Conservation (phyloP, 2,888 invertebrate genomes). For the Bombyx huttoni region DNA sequence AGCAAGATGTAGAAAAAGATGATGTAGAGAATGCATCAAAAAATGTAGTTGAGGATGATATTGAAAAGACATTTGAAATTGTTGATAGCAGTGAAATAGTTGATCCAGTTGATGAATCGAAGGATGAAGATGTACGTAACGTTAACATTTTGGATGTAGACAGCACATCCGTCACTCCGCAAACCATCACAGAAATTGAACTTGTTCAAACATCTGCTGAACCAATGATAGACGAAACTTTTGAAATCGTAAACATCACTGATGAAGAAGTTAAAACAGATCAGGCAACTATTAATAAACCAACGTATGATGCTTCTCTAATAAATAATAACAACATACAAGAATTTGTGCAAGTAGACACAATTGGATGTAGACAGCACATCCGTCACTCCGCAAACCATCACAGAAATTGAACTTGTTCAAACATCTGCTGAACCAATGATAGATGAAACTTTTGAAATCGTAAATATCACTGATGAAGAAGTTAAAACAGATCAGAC, state of each 20-base stretch:
- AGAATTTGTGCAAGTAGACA: no score
- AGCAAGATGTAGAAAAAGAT: slow-evolving; percentile 1
- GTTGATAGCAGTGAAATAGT: slow-evolving; percentile 14
- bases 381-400: not conserved
- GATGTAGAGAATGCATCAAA: not conserved
- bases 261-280: no score
- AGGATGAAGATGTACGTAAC: not conserved
- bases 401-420: slow-evolving; percentile 3
- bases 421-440: slow-evolving; percentile 7
- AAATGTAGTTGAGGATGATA: slow-evolving; percentile 5
- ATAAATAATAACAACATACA: no score
- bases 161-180: not conserved
- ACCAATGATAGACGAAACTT: slow-evolving; percentile 13
- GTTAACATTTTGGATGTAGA: not conserved
- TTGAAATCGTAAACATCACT: slow-evolving; percentile 2
- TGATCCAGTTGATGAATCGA: slow-evolving; percentile 1
- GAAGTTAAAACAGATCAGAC: no score
- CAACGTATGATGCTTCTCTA: no score
- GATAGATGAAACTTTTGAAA: slow-evolving; percentile 13
- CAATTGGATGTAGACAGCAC: not conserved
- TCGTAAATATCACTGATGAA: no score
- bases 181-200: not conserved
- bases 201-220: slow-evolving; percentile 7
- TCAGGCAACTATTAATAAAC: no score
- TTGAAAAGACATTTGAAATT: slow-evolving; percentile 19